phyloP scores from a whole-genome alignment of 1,140 invertebrate genomes.

The Phocides pigmalion region DNA sequence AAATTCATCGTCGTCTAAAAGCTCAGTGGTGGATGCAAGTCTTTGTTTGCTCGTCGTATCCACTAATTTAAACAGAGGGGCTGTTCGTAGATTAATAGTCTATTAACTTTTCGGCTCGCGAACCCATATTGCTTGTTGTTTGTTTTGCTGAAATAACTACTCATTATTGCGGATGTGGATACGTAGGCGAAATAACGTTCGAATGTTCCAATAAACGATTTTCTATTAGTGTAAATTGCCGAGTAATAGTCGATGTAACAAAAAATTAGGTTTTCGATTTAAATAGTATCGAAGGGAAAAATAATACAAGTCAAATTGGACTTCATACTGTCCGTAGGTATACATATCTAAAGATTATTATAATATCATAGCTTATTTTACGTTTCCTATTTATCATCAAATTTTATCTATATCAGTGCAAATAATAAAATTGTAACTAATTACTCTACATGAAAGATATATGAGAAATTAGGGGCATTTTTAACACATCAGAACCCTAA shows the following conservation, averaged over 20 bases:
- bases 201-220: neutral
- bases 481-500: too few relatives aligned
- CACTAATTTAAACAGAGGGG: constrained; percentile 32
- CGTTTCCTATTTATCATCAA: too few relatives aligned
- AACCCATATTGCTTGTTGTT: constrained; percentile 19
- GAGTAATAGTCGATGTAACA: neutral
- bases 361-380: too few relatives aligned
- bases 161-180: constrained; percentile 25
- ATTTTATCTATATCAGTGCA: too few relatives aligned
- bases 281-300: too few relatives aligned
- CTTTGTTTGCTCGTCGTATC: constrained; percentile 15
- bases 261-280: constrained; percentile 1
- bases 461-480: too few relatives aligned
- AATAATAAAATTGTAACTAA: too few relatives aligned
- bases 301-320: too few relatives aligned
- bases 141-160: constrained; percentile 27
- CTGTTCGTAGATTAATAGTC: constrained; percentile 32
- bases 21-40: neutral
- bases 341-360: too few relatives aligned
- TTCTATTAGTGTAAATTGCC: constrained; percentile 5
- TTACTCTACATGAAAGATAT: too few relatives aligned
- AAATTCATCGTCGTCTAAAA: neutral
- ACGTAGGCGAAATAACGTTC: constrained; percentile 15
- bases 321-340: too few relatives aligned
- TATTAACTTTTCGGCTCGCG: constrained; percentile 32